Conservation (phyloP, 2,113 vertebrate genomes). For the Morphnarchus princeps region DNA sequence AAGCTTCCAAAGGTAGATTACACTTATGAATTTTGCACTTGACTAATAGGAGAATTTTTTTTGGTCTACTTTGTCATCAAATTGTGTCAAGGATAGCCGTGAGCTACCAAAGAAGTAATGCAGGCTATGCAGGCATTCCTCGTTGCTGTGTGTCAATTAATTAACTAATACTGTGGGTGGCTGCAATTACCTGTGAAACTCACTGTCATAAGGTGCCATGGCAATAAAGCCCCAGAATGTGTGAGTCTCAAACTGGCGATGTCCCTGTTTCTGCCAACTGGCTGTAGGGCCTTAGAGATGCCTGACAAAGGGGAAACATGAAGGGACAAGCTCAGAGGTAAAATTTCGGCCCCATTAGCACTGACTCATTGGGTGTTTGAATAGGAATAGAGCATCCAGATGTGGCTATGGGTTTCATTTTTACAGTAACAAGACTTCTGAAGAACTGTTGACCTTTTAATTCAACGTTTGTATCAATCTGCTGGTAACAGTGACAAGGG, state of each 20-base stretch:
- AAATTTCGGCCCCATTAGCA: background rate
- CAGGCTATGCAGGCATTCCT: background rate
- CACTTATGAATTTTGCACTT: background rate
- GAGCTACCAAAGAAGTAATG: background rate
- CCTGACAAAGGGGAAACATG: background rate
- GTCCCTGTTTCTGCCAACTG: background rate
- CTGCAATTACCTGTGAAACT: background rate
- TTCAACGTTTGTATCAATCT: background rate
- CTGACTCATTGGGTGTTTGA: background rate
- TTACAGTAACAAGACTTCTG: background rate
- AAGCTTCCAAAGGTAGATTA: slow-evolving; percentile 90
- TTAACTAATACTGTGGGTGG: background rate
- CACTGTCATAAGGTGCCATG: background rate
- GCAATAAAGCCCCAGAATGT: background rate
- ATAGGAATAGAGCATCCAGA: background rate
- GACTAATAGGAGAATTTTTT: background rate
- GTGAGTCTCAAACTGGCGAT: background rate
- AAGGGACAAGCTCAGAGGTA: background rate
- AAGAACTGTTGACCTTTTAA: background rate
- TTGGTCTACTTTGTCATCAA: background rate
- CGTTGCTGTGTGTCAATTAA: background rate
- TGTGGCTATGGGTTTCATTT: background rate
- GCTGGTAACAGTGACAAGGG: background rate
- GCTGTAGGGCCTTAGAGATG: background rate
- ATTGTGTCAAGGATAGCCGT: background rate